Conservation (phyloP, 2,888 invertebrate genomes). For the Rotaria socialis region DNA sequence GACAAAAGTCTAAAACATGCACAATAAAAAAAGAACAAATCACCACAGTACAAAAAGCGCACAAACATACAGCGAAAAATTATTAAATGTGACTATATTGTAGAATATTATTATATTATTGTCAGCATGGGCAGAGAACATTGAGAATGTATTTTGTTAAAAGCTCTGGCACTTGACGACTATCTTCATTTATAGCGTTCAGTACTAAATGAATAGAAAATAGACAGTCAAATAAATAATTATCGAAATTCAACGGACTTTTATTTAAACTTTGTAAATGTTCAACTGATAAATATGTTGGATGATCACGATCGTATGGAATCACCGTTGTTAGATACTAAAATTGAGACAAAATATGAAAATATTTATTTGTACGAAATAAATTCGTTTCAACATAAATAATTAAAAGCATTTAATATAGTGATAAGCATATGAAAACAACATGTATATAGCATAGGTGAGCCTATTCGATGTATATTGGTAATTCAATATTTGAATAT, state of each 20-base stretch:
- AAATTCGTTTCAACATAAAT: background rate
- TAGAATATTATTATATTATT: background rate
- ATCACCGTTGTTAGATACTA: conserved; percentile 46
- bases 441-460: background rate
- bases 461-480: background rate
- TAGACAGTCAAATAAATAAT: too few species aligned
- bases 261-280: conserved; percentile 45
- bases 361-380: background rate
- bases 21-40: background rate
- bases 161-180: conserved; percentile 89
- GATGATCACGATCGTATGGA: conserved; percentile 40
- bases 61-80: conserved; percentile 15
- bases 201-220: conserved; percentile 68
- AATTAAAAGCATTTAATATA: background rate
- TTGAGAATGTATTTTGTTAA: conserved; percentile 97
- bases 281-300: conserved; percentile 31
- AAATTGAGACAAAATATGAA: background rate
- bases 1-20: background rate
- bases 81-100: background rate
- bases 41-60: conserved; percentile 26
- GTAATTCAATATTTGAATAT: background rate
- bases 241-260: background rate
- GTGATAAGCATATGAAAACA: background rate
- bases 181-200: conserved; percentile 97
- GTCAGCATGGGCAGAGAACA: conserved; percentile 56